Evolutionary conservation across 2,797 vertebrate species (phyloP).

Genomic region (Pantherophis vulpinus): DNA sequence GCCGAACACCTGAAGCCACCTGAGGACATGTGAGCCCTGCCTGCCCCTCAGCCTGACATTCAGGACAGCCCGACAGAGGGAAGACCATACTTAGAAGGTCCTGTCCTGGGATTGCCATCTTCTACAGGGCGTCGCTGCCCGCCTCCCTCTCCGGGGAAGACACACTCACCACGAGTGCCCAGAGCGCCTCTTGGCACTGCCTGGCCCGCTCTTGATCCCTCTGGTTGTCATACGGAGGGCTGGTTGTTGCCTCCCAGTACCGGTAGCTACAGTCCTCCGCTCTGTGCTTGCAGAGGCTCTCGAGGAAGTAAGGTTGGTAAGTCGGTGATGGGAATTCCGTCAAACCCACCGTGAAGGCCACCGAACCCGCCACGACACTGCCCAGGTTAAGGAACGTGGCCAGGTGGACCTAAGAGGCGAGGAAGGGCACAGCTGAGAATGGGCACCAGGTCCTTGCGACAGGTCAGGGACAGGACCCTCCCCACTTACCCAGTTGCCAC

Average conservation of each 20-base stretch:
- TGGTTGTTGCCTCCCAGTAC: rapidly evolving
- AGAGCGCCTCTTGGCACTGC: rapidly evolving
- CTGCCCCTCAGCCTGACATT: rapidly evolving
- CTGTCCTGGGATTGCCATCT: neutral
- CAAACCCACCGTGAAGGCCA: rapidly evolving
- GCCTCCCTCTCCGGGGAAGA: neutral
- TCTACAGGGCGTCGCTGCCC: neutral
- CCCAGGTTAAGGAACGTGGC: neutral
- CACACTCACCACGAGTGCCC: neutral
- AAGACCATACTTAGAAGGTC: neutral
- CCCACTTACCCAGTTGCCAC: neutral
- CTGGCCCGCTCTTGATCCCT: rapidly evolving
- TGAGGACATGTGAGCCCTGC: neutral
- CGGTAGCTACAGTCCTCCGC: rapidly evolving
- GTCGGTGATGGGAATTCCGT: rapidly evolving
- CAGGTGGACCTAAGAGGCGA: neutral
- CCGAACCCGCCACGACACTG: neutral
- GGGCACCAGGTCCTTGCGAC: neutral
- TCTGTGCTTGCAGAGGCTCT: rapidly evolving
- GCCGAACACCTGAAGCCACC: no score
- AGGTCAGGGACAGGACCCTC: rapidly evolving
- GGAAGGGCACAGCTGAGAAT: neutral
- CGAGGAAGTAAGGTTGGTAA: rapidly evolving
- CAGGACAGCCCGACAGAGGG: rapidly evolving
- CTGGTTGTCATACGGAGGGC: rapidly evolving